Conservation (phyloP, 2,113 vertebrate species). For the Todiramphus saurophagus region DNA sequence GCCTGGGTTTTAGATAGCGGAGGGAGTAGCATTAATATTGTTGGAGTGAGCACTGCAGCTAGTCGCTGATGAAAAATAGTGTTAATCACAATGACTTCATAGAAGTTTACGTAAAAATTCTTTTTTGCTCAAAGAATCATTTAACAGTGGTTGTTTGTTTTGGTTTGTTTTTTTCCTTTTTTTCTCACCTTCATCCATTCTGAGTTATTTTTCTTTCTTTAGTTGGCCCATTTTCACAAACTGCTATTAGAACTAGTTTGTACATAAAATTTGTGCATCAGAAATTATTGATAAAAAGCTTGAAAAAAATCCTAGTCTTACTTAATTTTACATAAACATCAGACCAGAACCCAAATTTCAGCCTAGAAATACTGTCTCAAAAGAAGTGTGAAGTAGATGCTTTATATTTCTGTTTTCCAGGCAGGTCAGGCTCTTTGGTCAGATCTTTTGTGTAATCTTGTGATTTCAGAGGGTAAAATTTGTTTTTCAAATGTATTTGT, state of each 20-base stretch:
- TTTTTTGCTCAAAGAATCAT: background rate
- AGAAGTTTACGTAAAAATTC: background rate
- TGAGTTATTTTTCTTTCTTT: background rate
- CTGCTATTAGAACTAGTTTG: background rate
- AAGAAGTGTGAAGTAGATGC: background rate
- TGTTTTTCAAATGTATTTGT: background rate
- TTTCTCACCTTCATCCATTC: background rate
- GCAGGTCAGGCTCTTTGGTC: background rate
- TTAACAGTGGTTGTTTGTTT: background rate
- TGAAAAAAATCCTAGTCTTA: background rate
- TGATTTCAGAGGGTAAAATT: background rate
- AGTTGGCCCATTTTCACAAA: background rate
- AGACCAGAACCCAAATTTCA: background rate
- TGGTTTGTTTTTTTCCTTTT: background rate
- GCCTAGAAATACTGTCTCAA: background rate
- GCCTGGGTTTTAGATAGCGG: background rate
- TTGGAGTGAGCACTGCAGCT: background rate
- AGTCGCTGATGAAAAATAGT: background rate
- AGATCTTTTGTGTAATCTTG: background rate
- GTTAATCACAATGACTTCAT: background rate
- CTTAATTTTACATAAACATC: background rate
- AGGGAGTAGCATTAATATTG: background rate
- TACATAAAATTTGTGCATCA: background rate
- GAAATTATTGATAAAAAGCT: background rate
- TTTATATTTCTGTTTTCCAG: background rate